Conservation (phyloP, 2,797 vertebrate species). For the Pipistrellus pygmaeus region DNA sequence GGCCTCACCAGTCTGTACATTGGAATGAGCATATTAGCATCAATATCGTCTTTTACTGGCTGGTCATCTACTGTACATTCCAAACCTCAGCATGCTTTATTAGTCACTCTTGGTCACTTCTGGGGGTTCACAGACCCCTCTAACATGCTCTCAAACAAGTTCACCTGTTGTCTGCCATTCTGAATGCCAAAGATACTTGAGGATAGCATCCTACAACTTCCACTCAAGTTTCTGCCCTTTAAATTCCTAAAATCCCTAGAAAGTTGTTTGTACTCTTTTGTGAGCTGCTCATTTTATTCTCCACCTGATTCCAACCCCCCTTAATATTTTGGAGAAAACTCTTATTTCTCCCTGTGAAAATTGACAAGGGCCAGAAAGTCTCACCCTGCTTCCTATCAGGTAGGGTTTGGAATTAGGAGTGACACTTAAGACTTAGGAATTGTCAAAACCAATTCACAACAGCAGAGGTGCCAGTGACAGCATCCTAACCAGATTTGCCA, state of each 20-base stretch:
- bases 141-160: neutral
- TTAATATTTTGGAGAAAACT: no score
- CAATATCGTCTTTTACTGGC: neutral
- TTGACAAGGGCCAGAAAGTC: no score
- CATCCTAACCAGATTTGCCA: no score
- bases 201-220: neutral
- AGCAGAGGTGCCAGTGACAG: no score
- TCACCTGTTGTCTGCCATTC: neutral
- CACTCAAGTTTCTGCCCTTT: neutral
- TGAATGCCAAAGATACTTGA: neutral
- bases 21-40: neutral
- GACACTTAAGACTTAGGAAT: no score
- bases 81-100: neutral
- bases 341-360: no score
- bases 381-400: no score
- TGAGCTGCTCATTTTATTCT: no score
- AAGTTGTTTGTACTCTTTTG: no score
- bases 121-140: neutral
- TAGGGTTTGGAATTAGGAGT: no score
- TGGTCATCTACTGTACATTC: neutral
- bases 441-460: no score
- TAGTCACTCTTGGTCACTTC: neutral
- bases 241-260: neutral
- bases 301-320: no score
- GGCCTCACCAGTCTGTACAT: neutral